Conservation (phyloP, 92 coral and sea anemone species). For the Scolanthus callimorphus region DNA sequence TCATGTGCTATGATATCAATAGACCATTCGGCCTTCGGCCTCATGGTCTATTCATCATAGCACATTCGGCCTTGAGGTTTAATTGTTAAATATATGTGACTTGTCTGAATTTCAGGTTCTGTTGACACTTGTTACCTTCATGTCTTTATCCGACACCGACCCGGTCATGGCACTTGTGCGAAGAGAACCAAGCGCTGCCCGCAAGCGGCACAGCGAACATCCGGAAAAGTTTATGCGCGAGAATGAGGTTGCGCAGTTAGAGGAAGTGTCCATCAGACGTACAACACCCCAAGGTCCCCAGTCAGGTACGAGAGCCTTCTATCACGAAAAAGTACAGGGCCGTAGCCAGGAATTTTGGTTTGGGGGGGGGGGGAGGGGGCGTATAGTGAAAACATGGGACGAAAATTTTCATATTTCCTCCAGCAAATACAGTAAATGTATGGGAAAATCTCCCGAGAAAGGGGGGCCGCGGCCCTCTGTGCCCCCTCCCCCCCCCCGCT, state of each 20-base stretch:
- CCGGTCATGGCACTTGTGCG: slow-evolving; percentile 10
- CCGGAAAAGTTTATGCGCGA: slow-evolving; percentile 22
- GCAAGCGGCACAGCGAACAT: slow-evolving; percentile 9
- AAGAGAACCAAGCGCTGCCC: slow-evolving; percentile 27
- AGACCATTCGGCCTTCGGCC: no score
- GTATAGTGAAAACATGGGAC: background rate
- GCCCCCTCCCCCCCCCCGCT: no score
- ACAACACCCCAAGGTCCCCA: no score
- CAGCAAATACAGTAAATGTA: no score
- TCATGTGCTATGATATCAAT: no score
- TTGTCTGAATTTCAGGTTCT: slow-evolving; percentile 3
- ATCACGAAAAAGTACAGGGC: background rate
- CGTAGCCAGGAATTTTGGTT: background rate
- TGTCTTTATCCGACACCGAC: background rate
- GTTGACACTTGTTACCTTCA: slow-evolving; percentile 6
- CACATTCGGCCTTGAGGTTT: no score
- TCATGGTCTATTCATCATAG: no score
- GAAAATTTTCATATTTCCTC: no score
- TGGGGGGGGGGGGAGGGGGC: background rate
- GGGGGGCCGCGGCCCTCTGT: no score
- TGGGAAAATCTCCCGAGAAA: no score
- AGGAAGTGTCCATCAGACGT: background rate
- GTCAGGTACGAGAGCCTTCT: no score
- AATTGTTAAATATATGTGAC: no score
- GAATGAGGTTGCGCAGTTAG: background rate